phyloP scores from a whole-genome alignment of 2,797 vertebrate genomes.

The Hylomyscus alleni region DNA sequence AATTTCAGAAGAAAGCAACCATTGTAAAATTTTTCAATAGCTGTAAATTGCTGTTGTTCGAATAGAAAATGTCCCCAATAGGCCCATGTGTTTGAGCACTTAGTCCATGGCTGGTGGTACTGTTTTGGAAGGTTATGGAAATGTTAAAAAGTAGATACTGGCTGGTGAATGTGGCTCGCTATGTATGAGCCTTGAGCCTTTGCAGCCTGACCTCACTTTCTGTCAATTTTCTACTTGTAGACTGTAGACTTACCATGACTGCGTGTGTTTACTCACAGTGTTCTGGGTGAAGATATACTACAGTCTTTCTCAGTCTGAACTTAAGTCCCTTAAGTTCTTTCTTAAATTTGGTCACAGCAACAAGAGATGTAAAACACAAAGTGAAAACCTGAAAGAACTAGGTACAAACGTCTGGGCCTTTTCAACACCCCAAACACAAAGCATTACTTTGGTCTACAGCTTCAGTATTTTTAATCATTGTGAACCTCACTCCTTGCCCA shows the following conservation, averaged over 20 bases:
- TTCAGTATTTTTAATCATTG: constrained; percentile 27
- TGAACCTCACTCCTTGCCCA: background rate
- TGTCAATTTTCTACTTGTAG: background rate
- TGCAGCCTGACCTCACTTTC: background rate
- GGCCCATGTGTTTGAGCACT: background rate
- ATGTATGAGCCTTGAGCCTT: background rate
- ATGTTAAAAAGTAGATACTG: background rate
- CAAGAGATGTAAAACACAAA: constrained; percentile 11
- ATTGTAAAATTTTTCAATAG: background rate
- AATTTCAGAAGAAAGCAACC: constrained; percentile 53
- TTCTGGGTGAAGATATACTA: background rate
- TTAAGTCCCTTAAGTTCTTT: background rate
- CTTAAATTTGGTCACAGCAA: background rate
- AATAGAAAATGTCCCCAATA: background rate
- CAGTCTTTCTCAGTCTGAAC: background rate
- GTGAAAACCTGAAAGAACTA: background rate
- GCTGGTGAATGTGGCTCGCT: background rate
- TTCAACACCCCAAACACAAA: background rate
- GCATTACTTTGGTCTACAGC: background rate
- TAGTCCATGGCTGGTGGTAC: background rate
- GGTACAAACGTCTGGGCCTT: background rate
- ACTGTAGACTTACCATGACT: background rate
- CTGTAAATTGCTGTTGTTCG: background rate
- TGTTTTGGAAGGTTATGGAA: background rate
- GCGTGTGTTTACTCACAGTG: background rate